Conservation (phyloP, 1,140 invertebrate species). For the Anastrepha obliqua region DNA sequence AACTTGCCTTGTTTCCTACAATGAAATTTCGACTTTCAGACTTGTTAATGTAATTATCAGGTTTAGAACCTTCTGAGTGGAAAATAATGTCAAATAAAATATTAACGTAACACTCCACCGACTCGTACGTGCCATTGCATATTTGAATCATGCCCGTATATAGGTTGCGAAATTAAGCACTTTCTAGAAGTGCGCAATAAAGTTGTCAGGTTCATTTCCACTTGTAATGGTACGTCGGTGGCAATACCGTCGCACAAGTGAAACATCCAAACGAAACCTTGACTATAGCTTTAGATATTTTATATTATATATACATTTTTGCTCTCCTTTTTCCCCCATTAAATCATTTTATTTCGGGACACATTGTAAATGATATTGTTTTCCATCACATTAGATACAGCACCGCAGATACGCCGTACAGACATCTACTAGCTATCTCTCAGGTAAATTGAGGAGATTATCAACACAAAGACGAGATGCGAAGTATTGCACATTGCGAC, state of each 20-base stretch:
- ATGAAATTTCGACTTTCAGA: neutral
- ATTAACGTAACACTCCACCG: constrained; percentile 10
- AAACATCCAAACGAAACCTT: constrained; percentile 25
- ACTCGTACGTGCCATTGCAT: neutral
- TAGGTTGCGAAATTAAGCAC: neutral
- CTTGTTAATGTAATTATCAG: neutral
- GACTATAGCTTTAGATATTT: neutral
- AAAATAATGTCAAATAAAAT: constrained; percentile 22
- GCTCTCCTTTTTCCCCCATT: neutral
- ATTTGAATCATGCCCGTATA: constrained; percentile 5
- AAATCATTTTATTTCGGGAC: constrained; percentile 41
- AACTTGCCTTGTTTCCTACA: no score
- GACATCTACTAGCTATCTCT: constrained; percentile 36
- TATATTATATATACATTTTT: constrained; percentile 14
- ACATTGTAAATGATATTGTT: constrained; percentile 30
- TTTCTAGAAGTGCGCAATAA: constrained; percentile 44
- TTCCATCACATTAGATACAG: constrained; percentile 49
- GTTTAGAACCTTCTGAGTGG: constrained; percentile 23
- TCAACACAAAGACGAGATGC: constrained; percentile 58
- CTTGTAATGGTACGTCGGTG: neutral
- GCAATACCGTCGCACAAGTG: constrained; percentile 27
- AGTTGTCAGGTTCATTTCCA: constrained; percentile 56
- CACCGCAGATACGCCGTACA: neutral
- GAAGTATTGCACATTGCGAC: constrained; percentile 54
- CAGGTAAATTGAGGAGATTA: constrained; percentile 51